phyloP scores from a whole-genome alignment of 2,113 vertebrate genomes.

The Jaculus jaculus region DNA sequence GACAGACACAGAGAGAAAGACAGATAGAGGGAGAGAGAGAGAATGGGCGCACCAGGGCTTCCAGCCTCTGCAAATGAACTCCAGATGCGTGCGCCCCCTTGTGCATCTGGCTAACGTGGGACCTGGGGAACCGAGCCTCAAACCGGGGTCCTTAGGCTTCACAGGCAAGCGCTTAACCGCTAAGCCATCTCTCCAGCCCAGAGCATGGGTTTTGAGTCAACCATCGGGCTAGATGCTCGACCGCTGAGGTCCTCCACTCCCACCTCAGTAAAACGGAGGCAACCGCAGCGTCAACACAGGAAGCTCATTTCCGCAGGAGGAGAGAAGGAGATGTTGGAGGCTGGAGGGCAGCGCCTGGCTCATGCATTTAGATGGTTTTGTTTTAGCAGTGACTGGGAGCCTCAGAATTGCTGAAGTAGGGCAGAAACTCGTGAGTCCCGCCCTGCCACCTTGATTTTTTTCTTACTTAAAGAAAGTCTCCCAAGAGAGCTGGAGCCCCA shows the following conservation, averaged over 20 bases:
- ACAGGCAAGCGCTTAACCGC: too few relatives aligned
- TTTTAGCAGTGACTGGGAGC: not conserved
- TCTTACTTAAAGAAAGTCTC: not conserved
- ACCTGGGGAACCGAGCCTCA: too few relatives aligned
- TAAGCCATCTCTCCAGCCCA: too few relatives aligned
- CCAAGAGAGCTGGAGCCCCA: not conserved
- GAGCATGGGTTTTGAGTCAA: not conserved
- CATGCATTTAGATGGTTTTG: not conserved
- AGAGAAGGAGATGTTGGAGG: accelerated
- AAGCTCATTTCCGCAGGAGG: not conserved
- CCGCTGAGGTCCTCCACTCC: accelerated
- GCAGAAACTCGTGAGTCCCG: not conserved
- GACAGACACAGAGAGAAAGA: too few relatives aligned
- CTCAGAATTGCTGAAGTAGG: not conserved
- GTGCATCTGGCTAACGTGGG: too few relatives aligned
- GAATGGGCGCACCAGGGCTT: too few relatives aligned
- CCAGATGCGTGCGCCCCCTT: too few relatives aligned
- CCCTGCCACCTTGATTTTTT: not conserved
- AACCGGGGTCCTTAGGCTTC: too few relatives aligned
- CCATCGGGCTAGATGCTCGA: not conserved
- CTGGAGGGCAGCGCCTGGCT: not conserved
- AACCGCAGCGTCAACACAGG: accelerated
- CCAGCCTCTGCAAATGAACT: too few relatives aligned
- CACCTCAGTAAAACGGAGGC: not conserved
- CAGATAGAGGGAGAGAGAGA: too few relatives aligned